These are phyloP conservation scores for Pachliopta kotzebuea DNA, from an alignment of 2,888 invertebrate species.

Conservation along the genomic window DNA sequence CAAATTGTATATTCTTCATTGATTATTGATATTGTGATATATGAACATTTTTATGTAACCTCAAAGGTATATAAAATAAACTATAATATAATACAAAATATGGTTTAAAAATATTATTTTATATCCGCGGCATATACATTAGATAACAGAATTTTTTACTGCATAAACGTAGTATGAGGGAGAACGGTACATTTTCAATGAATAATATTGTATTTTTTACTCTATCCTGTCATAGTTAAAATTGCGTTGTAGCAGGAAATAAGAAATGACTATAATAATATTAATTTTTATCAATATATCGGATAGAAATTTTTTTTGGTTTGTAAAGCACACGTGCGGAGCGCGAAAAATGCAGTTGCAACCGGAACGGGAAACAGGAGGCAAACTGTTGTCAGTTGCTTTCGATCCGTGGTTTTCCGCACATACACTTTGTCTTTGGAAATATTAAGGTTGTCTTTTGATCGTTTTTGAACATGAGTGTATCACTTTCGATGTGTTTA, in stretches of 20 bases:
- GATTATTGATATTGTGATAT: no score
- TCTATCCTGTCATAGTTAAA: background rate
- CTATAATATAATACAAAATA: no score
- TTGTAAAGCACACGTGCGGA: slow-evolving; percentile 1
- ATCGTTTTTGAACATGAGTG: no score
- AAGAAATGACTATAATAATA: background rate
- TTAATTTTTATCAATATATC: background rate
- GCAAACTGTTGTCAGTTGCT: slow-evolving; percentile 41
- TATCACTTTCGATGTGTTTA: no score
- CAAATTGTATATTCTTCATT: no score
- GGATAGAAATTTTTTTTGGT: background rate
- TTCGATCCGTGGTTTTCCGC: slow-evolving; percentile 39
- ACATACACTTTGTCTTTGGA: no score
- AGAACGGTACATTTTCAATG: background rate
- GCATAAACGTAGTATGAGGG: background rate
- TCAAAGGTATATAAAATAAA: no score
- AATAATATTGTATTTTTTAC: background rate
- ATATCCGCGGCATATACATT: background rate
- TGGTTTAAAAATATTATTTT: background rate
- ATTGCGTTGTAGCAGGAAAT: background rate
- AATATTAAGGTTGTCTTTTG: no score
- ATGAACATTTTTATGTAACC: no score
- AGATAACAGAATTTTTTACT: background rate
- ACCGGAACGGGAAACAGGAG: slow-evolving; percentile 56
- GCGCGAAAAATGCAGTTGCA: slow-evolving; percentile 35